Base-by-base conservation (phyloP, 2,888 invertebrate genomes). In the Chrysopilus asiliformis region DNA sequence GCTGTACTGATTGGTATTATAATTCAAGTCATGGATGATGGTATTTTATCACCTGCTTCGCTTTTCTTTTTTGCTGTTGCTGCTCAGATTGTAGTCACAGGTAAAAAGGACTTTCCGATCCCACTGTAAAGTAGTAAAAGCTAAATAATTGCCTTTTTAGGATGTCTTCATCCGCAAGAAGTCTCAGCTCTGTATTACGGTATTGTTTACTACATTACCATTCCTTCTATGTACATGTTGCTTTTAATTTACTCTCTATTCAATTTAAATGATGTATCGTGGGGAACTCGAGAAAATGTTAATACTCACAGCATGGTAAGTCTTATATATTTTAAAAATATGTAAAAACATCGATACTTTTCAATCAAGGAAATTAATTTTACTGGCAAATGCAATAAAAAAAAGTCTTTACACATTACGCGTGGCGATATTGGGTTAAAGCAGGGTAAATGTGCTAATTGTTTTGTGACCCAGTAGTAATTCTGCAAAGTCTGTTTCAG, bases 211-310 rank as follows among this genome's bases (percentile, higher is more conserved):
- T 84, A 84, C 56, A 76, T 94, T 31, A 85, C 90, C 5, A 87
- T 94, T 35, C 94, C 94, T 0, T 85, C 89, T 45, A 93, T 93
- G 82, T 94, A 93, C 59, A 77, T 94, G 72, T 65, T 94, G 53
- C 69, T 94, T 36, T 80, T 91, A 46, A 81, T 94, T 38, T 94
- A 89, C 57, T 87, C 91, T 0, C 68, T 93, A 17, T 89, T 90
- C 56, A 94, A 94, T 58, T 71, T 94, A 65, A 87, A 94, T 58
- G 83, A 89, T 52, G 84, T 94, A 4, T 79, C 83, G 2, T 94
- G 94, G 94, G 94, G 94, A 4, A 94, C 94, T 0, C 68, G 94
- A 41, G 94, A 93, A 58, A 78, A 72, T 32, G 68, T 68, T 14
- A 38, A n/a, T n/a, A n/a, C n/a, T n/a, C n/a, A n/a, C n/a, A n/a